Evolutionary conservation across 1,140 invertebrate species (phyloP).

Genomic region (Drosophila obscura): DNA sequence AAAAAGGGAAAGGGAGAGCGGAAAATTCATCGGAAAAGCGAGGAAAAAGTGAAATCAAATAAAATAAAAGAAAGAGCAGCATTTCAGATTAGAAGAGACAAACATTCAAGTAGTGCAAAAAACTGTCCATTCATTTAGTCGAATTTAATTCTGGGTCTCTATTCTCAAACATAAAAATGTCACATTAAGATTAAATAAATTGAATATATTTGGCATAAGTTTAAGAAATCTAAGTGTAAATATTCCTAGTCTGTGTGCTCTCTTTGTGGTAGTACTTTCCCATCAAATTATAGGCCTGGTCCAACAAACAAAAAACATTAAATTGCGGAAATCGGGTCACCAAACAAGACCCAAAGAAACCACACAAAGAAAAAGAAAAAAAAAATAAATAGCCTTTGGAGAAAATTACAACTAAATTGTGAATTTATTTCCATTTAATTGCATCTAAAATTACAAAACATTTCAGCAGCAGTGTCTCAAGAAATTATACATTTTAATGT

Average conservation of each 20-base stretch:
- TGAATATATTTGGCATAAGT: too few species aligned
- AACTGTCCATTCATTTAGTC: too few species aligned
- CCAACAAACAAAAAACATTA: conserved; percentile 80
- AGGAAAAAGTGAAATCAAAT: conserved; percentile 50
- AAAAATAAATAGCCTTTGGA: conserved; percentile 40
- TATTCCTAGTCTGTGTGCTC: conserved; percentile 5
- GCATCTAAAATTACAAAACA: conserved; percentile 76
- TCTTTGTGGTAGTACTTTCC: conserved; percentile 40
- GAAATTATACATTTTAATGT: conserved; percentile 68
- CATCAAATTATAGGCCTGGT: conserved; percentile 75
- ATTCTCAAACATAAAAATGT: too few species aligned
- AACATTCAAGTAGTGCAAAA: conserved; percentile 60
- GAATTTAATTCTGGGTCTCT: conserved; percentile 48
- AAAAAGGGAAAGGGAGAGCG: neutral
- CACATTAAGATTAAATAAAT: too few species aligned
- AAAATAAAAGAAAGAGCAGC: conserved; percentile 34
- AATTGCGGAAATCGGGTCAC: conserved; percentile 81
- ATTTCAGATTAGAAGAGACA: neutral
- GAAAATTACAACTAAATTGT: conserved; percentile 76
- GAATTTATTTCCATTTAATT: conserved; percentile 82
- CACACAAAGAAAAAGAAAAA: conserved; percentile 21
- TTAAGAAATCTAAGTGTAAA: too few species aligned
- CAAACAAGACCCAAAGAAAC: conserved; percentile 48
- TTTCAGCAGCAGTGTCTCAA: conserved; percentile 29
- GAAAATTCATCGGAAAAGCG: conserved; percentile 29